phyloP scores from a whole-genome alignment of 2,797 vertebrate genomes.

The Schizopygopsis pylzovi region DNA sequence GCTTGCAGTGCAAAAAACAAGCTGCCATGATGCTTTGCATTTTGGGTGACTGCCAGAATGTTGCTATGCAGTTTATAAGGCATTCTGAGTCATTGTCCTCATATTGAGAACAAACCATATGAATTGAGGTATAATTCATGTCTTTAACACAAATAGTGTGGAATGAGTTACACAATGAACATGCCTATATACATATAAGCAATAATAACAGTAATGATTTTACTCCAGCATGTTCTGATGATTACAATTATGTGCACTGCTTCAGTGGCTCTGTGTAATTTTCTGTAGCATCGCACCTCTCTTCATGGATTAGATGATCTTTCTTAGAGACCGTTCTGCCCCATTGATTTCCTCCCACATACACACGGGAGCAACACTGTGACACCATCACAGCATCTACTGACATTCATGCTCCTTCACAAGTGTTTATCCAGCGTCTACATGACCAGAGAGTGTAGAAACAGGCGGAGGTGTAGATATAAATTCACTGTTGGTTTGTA shows the following conservation, averaged over 20 bases:
- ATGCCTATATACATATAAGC: neutral
- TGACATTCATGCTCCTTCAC: conserved; percentile 35
- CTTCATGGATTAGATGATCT: conserved; percentile 42
- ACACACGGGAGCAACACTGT: conserved; percentile 24
- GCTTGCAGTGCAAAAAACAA: conserved; percentile 19
- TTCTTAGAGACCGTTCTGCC: conserved; percentile 44
- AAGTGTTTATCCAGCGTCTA: conserved; percentile 29
- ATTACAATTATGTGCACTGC: conserved; percentile 42
- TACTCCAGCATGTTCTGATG: neutral
- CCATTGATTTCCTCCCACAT: conserved; percentile 57
- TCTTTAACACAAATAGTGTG: neutral
- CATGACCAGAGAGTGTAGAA: conserved; percentile 22
- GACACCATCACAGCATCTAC: conserved; percentile 32
- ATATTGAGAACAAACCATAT: neutral
- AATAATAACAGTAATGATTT: conserved; percentile 2
- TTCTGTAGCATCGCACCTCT: conserved; percentile 51
- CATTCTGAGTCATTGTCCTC: neutral
- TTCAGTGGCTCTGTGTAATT: conserved; percentile 40
- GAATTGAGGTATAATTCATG: neutral
- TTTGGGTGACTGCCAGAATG: conserved; percentile 11
- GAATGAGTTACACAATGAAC: neutral
- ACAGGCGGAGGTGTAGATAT: conserved; percentile 36
- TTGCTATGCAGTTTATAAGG: conserved; percentile 12
- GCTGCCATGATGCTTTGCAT: conserved; percentile 5
- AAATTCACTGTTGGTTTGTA: conserved; percentile 15